Evolutionary conservation across 2,113 vertebrate genomes (phyloP), one percentile per base, ranked within the genome.

Genomic region (Paradoxurus hermaphroditus): DNA sequence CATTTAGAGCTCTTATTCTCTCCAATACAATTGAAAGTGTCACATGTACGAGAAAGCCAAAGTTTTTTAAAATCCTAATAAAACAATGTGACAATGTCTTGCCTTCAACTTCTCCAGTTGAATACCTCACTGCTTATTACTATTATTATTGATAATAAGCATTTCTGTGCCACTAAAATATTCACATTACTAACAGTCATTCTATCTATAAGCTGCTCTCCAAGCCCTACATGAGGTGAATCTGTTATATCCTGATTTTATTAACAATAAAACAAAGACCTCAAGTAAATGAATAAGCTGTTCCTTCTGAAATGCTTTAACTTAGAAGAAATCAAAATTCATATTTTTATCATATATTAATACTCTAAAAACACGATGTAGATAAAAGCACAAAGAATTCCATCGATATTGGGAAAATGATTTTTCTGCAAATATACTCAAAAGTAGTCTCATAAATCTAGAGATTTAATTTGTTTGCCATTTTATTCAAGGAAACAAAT

Each of bases 1-100:
- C 84, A 85, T 93, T 96, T 94, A 97, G 49, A 97, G 77, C 39
- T 79, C 59, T 84, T 90, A 78, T 96, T 97, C 92, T 97, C 53
- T 86, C 82, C 49, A 77, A 36, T 49, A 95, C 86, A 97, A 96
- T 72, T 73, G 63, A 59, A 97, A 92, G 49, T 96, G 92, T 94
- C 94, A 97, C 41, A 93, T 25, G 63, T 9, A 85, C 13, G 85
- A 96, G 73, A 94, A 86, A 96, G 79, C 16, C 75, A 91, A 82
- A 65, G 21, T 16, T 44, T 72, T 89, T 83, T 49, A 2, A 70
- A 88, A 96, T 93, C 51, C 8, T 70, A 92, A 79, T 56, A 72
- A 86, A 96, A 93, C 78, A 95, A 65, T 91, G 87, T 94, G 72
- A 72, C 78, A 79, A 41, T 91, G 75, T 94, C 96, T 97, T 90